Percentiles rank a stretch among this genome's conserved stretches.
phyloP scores from a whole-genome alignment of 2,797 vertebrate species.

The Rhinella marina region DNA sequence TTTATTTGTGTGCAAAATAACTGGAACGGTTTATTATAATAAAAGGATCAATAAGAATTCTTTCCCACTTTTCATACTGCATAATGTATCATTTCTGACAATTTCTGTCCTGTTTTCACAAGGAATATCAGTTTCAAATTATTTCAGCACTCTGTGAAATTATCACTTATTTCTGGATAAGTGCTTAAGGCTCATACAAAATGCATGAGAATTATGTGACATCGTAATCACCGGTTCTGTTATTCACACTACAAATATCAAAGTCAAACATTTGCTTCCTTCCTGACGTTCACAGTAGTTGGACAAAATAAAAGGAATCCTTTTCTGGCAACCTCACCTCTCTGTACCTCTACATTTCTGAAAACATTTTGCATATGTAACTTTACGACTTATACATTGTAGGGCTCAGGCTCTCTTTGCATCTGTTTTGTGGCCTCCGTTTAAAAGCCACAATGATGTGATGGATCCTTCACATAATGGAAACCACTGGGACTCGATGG shows the following conservation, averaged over 20 bases:
- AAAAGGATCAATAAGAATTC: neutral
- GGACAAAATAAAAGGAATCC: neutral
- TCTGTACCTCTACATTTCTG: neutral
- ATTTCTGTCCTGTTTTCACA: neutral
- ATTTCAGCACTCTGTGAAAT: no score
- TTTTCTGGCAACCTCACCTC: neutral
- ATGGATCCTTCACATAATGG: no score
- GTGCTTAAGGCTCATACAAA: neutral
- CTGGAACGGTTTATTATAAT: neutral
- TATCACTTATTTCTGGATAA: conserved; percentile 2
- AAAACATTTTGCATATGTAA: conserved; percentile 12
- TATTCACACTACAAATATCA: conserved; percentile 15
- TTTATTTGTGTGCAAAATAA: neutral
- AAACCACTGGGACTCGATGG: no score
- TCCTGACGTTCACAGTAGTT: conserved; percentile 24
- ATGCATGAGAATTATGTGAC: neutral
- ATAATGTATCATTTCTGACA: neutral
- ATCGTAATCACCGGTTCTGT: conserved; percentile 11
- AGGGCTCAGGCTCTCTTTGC: neutral
- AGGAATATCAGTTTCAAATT: conserved; percentile 8
- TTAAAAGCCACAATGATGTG: no score
- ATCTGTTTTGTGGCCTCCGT: no score
- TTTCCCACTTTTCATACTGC: neutral
- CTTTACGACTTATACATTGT: neutral
- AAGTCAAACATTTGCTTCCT: conserved; percentile 6